Percentiles rank a stretch among this genome's conserved stretches.
Conservation (phyloP, 2,797 vertebrate species). For the Phyllotis vaccarum region DNA sequence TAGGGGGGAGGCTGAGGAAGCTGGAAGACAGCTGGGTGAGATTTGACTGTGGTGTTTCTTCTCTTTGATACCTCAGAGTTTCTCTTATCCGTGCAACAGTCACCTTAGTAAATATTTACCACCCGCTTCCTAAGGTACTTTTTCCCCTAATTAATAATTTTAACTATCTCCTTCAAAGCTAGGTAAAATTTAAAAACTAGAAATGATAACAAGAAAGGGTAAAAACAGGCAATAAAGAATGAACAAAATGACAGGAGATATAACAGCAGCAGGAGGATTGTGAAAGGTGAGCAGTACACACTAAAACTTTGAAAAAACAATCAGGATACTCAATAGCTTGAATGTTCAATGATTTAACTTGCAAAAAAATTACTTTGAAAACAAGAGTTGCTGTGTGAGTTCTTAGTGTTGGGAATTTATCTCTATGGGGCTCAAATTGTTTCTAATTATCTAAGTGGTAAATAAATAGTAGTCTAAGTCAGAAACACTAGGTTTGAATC, state of each 20-base stretch:
- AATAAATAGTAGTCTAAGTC: neutral
- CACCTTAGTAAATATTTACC: neutral
- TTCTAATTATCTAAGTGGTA: neutral
- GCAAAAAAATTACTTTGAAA: neutral
- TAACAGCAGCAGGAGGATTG: neutral
- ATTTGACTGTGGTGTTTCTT: too few relatives aligned
- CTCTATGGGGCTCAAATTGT: neutral
- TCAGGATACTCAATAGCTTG: neutral
- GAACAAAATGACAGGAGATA: neutral
- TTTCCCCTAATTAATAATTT: neutral
- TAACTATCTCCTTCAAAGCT: slow-evolving; percentile 1
- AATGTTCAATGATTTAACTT: neutral
- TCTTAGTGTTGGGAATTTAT: slow-evolving; percentile 7
- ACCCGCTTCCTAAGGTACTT: neutral
- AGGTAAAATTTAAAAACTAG: neutral
- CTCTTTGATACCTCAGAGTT: too few relatives aligned
- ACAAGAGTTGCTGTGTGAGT: neutral
- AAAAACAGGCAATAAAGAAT: neutral
- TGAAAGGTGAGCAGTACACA: neutral
- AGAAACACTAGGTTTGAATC: neutral
- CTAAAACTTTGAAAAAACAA: neutral
- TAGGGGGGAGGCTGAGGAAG: too few relatives aligned
- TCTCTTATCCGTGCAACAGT: too few relatives aligned
- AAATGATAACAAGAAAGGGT: neutral
- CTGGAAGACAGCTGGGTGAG: too few relatives aligned